Conservation (phyloP, 2,888 invertebrate genomes). For the Phyllotreta cruciferae region DNA sequence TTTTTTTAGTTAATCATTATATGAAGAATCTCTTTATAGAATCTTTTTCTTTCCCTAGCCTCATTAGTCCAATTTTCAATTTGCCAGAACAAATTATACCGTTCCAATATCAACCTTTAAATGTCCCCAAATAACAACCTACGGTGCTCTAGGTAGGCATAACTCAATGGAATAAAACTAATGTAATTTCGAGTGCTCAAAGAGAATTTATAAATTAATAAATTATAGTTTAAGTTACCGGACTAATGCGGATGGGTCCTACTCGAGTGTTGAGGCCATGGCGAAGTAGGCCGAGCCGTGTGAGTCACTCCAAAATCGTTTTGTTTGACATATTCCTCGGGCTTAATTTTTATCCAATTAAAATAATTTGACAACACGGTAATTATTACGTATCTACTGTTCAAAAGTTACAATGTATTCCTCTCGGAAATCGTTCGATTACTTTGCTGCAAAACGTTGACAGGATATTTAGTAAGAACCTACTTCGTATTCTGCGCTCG, state of each 20-base stretch:
- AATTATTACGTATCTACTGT: no score
- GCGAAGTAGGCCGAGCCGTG: constrained; percentile 25
- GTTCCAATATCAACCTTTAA: neutral
- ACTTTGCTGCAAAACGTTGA: no score
- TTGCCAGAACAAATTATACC: no score
- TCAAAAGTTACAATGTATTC: no score
- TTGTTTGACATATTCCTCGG: constrained; percentile 15
- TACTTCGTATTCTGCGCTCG: no score
- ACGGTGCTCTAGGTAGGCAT: neutral
- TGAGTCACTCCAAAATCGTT: constrained; percentile 23
- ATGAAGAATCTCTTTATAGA: no score
- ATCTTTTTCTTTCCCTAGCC: no score
- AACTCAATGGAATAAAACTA: neutral
- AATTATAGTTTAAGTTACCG: neutral
- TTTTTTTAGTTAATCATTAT: no score
- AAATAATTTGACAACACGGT: constrained; percentile 1
- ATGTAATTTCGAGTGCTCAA: neutral
- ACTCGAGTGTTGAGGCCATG: constrained; percentile 10
- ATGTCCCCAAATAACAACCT: no score
- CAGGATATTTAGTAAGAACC: no score
- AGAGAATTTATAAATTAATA: neutral
- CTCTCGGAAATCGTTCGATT: no score
- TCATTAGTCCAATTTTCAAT: neutral
- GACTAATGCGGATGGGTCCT: constrained; percentile 7
- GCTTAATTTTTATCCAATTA: constrained; percentile 18